Evolutionary conservation across 1,140 invertebrate species (phyloP), one percentile per base, ranked within the genome.

Genomic region (Dryas iulia): DNA sequence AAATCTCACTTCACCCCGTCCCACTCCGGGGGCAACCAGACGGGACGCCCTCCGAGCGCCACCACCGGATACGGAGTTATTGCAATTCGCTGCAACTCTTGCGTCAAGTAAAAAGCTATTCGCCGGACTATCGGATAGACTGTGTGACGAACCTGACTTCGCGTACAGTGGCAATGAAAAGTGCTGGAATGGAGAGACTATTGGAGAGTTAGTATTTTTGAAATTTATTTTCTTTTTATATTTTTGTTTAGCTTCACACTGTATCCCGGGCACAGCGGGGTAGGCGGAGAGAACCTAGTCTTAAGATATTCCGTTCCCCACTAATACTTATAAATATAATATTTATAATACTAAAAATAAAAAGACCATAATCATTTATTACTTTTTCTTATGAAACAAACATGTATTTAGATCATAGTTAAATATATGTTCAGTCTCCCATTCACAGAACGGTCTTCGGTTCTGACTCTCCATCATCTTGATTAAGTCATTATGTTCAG

Each of bases 151-250:
- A 68, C 92, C 93, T 2, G 93, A 92, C 70, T 94, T 94, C 66
- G 94, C 93, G 5, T 89, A 92, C 25, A 92, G 92, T 10, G 92
- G 93, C 58, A 93, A 92, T 18, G 93, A 93, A 18, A 93, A 94
- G 6, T 96, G 96, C 82, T 96, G 96, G 96, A 96, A 96, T 79
- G 96, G 95, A 33, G 94, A 95, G 72, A 87, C 93, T 66, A 90
- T 96, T 73, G 95, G 94, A 89, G 95, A 96, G 96, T 96, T 78
- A 95, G 95, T 95, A 76, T 74, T 25, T n/a, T n/a, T n/a, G n/a
- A n/a, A 30, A 30, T 58, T 56, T 56, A 8, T 4, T 24, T 12
- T n/a, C 2, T 26, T 54, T 56, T 56, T n/a, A n/a, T 25, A 18
- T 21, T 30, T 26, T 14, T 35, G 4, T n/a, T 14, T 6, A 14